These are phyloP conservation scores for Fragum sueziense DNA, from an alignment of 2,888 invertebrate genomes.

Conservation along the genomic window DNA sequence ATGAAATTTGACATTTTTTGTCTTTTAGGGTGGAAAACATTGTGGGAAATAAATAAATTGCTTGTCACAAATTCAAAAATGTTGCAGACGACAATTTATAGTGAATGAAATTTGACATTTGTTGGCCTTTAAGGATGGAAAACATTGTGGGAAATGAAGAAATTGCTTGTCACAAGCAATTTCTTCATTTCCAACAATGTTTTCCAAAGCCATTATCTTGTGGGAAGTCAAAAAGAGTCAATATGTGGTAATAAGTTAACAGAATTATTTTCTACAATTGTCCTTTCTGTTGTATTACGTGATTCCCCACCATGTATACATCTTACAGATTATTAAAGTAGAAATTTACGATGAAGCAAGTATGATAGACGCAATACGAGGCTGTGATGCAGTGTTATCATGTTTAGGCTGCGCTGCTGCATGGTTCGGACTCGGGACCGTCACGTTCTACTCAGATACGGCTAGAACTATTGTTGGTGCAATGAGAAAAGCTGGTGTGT, in stretches of 20 bases:
- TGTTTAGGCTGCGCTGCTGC: constrained; percentile 69
- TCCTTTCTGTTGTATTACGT: too few species aligned
- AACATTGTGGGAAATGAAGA: background rate
- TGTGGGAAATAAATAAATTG: constrained; percentile 63
- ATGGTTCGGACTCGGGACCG: constrained; percentile 63
- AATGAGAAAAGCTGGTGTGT: constrained; percentile 66
- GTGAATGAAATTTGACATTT: too few species aligned
- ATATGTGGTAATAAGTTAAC: too few species aligned
- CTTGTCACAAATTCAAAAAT: too few species aligned
- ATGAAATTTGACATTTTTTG: too few species aligned
- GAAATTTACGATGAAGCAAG: constrained; percentile 68
- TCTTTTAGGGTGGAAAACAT: too few species aligned
- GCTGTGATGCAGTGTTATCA: constrained; percentile 74
- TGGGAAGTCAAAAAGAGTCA: too few species aligned
- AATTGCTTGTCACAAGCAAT: background rate
- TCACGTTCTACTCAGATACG: constrained; percentile 72
- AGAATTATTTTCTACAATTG: too few species aligned
- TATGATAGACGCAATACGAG: constrained; percentile 61
- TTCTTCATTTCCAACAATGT: background rate
- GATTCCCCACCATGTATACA: background rate
- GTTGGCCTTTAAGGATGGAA: background rate
- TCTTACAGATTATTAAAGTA: constrained; percentile 67
- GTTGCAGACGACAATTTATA: too few species aligned
- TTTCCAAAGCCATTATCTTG: too few species aligned
- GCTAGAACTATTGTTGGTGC: constrained; percentile 69